phyloP scores from a whole-genome alignment of 2,888 invertebrate species.

The Drosophila pegasa region DNA sequence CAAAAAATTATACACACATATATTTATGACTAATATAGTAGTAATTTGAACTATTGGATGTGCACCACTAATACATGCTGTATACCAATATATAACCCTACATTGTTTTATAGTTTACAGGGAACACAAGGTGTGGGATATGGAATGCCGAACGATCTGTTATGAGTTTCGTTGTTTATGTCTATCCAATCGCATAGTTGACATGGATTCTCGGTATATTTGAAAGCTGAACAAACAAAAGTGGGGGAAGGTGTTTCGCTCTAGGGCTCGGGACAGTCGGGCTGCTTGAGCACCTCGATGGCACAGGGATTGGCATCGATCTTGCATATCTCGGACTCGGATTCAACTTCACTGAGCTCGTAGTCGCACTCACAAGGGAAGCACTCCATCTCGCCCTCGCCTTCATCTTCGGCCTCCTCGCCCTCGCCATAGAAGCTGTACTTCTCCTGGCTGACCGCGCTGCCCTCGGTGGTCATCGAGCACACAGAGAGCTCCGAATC shows the following conservation, averaged over 20 bases:
- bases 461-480: slow-evolving; percentile 68
- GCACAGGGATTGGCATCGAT: slow-evolving; percentile 70
- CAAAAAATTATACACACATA: slow-evolving; percentile 34
- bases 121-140: background rate
- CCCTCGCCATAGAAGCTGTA: slow-evolving; percentile 63
- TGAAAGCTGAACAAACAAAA: background rate
- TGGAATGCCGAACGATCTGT: background rate
- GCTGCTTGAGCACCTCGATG: slow-evolving; percentile 73
- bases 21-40: slow-evolving; percentile 1
- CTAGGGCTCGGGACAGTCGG: slow-evolving; percentile 47
- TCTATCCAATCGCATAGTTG: background rate
- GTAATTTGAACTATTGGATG: background rate
- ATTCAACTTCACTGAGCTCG: slow-evolving; percentile 66
- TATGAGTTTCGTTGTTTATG: background rate
- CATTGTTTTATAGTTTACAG: no score
- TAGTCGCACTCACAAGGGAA: slow-evolving; percentile 72
- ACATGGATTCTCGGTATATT: background rate
- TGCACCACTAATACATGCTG: background rate
- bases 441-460: slow-evolving; percentile 54
- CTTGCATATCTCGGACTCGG: slow-evolving; percentile 64
- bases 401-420: slow-evolving; percentile 72
- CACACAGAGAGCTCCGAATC: slow-evolving; percentile 86
- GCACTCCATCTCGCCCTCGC: slow-evolving; percentile 72
- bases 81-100: background rate
- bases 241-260: background rate